phyloP scores from a whole-genome alignment of 2,797 vertebrate species.

The Enteromius treurensis region DNA sequence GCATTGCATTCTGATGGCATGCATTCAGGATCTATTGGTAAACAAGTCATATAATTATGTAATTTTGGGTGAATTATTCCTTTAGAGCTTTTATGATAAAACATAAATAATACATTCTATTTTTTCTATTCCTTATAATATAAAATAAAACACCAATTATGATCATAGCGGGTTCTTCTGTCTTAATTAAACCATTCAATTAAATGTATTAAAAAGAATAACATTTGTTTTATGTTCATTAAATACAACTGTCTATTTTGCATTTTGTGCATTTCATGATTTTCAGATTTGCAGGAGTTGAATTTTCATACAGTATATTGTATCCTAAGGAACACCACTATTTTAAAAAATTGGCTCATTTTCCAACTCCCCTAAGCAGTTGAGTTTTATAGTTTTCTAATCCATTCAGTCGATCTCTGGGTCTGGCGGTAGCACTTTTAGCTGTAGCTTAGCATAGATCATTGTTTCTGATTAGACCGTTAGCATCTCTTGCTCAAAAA shows the following conservation, averaged over 20 bases:
- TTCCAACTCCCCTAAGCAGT: too few species aligned
- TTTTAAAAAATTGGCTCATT: too few species aligned
- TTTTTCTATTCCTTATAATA: neutral
- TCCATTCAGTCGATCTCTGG: too few species aligned
- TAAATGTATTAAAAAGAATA: neutral
- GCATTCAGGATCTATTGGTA: neutral
- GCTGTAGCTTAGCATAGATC: too few species aligned
- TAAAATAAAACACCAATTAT: neutral
- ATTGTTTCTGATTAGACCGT: too few species aligned
- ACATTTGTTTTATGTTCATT: neutral
- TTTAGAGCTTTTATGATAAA: neutral
- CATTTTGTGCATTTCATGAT: neutral
- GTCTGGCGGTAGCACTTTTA: too few species aligned
- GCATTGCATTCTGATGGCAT: neutral
- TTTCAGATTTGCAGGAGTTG: too few species aligned
- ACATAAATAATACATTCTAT: neutral
- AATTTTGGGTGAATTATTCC: too few species aligned
- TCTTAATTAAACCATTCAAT: neutral
- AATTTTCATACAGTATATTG: neutral
- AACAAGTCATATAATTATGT: too few species aligned
- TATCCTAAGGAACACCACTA: neutral
- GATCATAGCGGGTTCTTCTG: neutral
- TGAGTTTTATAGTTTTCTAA: too few species aligned
- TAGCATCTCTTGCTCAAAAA: too few species aligned
- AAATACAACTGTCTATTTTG: neutral